Evolutionary conservation across 1,140 invertebrate species (phyloP).

Genomic region (Drosophila littoralis): DNA sequence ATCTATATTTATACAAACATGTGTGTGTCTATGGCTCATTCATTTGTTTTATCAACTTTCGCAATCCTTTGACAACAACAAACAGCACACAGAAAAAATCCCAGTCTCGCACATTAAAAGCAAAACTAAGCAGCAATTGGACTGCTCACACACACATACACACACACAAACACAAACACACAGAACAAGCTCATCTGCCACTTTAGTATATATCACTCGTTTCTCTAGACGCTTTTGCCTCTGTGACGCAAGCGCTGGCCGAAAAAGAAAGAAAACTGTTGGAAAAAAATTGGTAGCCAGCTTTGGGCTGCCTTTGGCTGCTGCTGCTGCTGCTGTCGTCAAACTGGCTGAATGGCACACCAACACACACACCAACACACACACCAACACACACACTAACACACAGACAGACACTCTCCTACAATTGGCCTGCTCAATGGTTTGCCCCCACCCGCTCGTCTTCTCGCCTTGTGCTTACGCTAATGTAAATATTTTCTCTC

Average conservation of each 20-base stretch:
- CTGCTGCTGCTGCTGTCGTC: conserved; percentile 70
- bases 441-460: conserved; percentile 1
- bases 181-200: conserved; percentile 40
- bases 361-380: conserved; percentile 47
- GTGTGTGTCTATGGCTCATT: conserved; percentile 9
- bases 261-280: conserved; percentile 35
- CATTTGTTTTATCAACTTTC: conserved; percentile 47
- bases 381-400: no score
- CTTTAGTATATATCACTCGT: conserved; percentile 45
- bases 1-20: background rate
- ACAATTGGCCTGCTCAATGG: conserved; percentile 80
- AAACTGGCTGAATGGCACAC: conserved; percentile 77
- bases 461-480: conserved; percentile 59
- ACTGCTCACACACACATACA: background rate
- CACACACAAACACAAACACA: conserved; percentile 12
- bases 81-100: conserved; percentile 24
- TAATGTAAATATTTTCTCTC: conserved; percentile 78
- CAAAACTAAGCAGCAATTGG: conserved; percentile 42
- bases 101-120: conserved; percentile 44
- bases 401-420: conserved; percentile 31
- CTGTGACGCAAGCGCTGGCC: conserved; percentile 66
- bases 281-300: conserved; percentile 31
- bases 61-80: conserved; percentile 39
- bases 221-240: conserved; percentile 49
- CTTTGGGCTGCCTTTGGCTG: conserved; percentile 26